Evolutionary conservation across 1,140 invertebrate genomes (phyloP), one percentile per base, ranked within the genome.

Genomic region (Ericerus pela): DNA sequence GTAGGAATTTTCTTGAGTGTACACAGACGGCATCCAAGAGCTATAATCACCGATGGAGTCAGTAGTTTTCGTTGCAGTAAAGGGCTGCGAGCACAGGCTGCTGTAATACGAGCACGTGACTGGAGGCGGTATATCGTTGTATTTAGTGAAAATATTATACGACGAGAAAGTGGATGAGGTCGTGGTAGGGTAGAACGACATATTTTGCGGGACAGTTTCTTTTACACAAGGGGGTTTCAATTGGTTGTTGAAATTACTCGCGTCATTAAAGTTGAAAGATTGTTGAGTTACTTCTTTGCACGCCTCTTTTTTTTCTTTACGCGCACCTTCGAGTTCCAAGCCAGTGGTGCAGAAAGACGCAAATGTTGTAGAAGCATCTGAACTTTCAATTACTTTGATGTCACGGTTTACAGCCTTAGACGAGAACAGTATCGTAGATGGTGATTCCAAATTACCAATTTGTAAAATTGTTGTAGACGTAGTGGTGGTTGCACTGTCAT

Each of bases 381-480:
- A 8, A 2, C 20, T 24, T 22, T 47, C 41, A 47, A 24, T 24
- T 2, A 24, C 10, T 16, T 47, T 47, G 14, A 8, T 47, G 62
- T 69, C 30, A 67, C 58, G 29, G 67, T 58, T 59, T 57, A 68
- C 18, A 62, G 61, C 14, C 64, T 65, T 59, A 38, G 66, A 65
- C 2, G 63, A 59, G 54, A 62, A 62, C 64, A 67, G 26, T 59
- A 67, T 33, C 56, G 62, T 63, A 65, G 75, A 18, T 3, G 75
- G 73, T 1, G 73, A 72, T 41, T 78, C 75, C 53, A 79, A 74
- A 2, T 73, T 68, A 2, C 77, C 77, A 37, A 80, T 79, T 64
- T 79, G 78, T 8, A 79, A 55, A n/a, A 79, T 61, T 66, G 76
- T 62, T 66, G 76, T 78, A 18, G 76, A 75, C n/a, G 71, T 69